Base-by-base conservation (phyloP, 2,888 invertebrate species). In the Metellina segmentata region DNA sequence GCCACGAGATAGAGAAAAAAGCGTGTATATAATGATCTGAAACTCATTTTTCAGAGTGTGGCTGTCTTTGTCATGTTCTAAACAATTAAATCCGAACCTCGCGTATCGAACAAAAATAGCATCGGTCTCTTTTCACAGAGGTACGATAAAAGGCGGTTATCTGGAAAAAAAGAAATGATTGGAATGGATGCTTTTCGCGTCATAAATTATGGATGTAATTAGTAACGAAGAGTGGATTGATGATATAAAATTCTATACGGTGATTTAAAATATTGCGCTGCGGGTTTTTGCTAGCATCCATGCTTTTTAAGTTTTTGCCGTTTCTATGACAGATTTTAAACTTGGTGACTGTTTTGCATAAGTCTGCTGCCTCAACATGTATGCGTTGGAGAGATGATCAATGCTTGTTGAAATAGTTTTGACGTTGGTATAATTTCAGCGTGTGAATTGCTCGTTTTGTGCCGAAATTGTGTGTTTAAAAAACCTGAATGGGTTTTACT, bases 11-110 rank as follows among this genome's bases (percentile, higher is more conserved):
- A 16, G 20, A 20, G 69, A 20, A 13, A 9, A 61, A 53, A 61
- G 61, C 6, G 61, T 61, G 61, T 11, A 61, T 16, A 20, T 81
- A 81, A 81, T 81, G 81, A 20, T 81, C 81, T 61, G 9, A 19
- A 81, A 61, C 81, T 81, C 81, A 61, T 81, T 81, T 81, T 81
- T 81, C 20, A 61, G 53, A 81, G 20, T 69, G 11, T 11, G 61
- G 69, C 61, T 81, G 81, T 13, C 11, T 8, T 16, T 81, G 81
- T 53, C 81, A 81, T 52, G 81, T 61, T 19, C 34, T 81, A 81
- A 81, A 19, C 81, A 81, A 61, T 81, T 81, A 81, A 61, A 61
- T 20, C n/a, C 61, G 34, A 81, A 61, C 34, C 7, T 61, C 61
- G 20, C 6, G 61, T 34, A n/a, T 53, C 20, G 20, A 20, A 20